Conservation (phyloP, 2,113 vertebrate species). For the Sinocyclocheilus maitianheensis region DNA sequence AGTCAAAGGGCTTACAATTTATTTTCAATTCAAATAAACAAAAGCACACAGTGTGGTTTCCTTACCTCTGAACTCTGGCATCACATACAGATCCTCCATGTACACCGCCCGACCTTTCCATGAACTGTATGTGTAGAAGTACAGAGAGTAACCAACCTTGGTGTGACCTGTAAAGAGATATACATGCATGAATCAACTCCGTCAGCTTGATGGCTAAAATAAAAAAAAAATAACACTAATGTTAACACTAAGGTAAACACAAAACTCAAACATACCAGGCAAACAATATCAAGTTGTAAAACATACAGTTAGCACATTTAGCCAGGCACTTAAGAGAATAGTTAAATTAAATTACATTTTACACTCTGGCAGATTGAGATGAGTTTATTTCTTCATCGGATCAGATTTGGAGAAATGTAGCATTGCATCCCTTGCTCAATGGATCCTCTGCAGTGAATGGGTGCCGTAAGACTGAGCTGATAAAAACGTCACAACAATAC, state of each 20-base stretch:
- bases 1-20: background rate
- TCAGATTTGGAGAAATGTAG: too few relatives aligned
- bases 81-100: conserved; percentile 85
- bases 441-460: background rate
- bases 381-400: too few relatives aligned
- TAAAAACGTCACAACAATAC: too few relatives aligned
- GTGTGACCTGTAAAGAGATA: conserved; percentile 68
- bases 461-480: too few relatives aligned
- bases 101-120: conserved; percentile 73
- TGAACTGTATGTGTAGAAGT: conserved; percentile 79
- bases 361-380: too few relatives aligned
- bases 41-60: background rate
- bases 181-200: background rate
- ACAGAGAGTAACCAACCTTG: conserved; percentile 80
- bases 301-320: background rate
- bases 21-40: background rate
- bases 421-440: background rate
- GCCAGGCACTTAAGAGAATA: too few relatives aligned
- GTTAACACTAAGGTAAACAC: background rate
- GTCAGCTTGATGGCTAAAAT: background rate
- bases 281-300: conserved; percentile 1
- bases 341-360: background rate
- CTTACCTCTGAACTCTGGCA: conserved; percentile 82
- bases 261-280: background rate
- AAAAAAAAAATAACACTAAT: background rate